Evolutionary conservation across 1,140 invertebrate genomes (phyloP).

Genomic region (Musca vetustissima): DNA sequence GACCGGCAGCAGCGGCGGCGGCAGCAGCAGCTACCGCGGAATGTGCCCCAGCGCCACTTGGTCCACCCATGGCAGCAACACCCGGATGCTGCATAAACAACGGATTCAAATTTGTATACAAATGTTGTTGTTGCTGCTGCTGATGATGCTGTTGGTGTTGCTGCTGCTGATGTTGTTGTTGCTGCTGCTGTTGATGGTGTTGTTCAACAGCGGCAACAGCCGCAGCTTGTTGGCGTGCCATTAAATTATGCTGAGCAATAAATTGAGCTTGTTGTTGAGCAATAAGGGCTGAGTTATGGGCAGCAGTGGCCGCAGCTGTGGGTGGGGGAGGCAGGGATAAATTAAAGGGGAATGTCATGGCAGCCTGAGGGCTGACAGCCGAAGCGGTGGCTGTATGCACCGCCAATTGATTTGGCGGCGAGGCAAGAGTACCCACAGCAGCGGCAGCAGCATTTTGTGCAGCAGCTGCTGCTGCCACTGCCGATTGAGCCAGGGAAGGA

Average conservation of each 20-base stretch:
- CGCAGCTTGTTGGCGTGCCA: constrained; percentile 49
- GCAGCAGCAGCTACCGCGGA: constrained; percentile 35
- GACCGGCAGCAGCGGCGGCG: constrained; percentile 32
- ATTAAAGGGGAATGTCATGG: constrained; percentile 40
- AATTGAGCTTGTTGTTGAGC: constrained; percentile 54
- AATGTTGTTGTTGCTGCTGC: too few species aligned
- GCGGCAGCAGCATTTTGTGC: constrained; percentile 30
- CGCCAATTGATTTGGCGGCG: constrained; percentile 28
- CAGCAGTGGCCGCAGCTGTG: constrained; percentile 28
- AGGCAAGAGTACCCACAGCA: constrained; percentile 27
- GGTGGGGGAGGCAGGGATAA: constrained; percentile 35
- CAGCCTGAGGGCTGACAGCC: constrained; percentile 24
- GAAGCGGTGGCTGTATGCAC: constrained; percentile 27
- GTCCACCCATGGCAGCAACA: constrained; percentile 19
- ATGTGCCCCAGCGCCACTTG: too few species aligned
- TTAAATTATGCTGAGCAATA: constrained; percentile 52
- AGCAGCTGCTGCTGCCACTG: constrained; percentile 8
- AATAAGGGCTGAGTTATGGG: constrained; percentile 41
- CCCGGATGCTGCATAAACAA: constrained; percentile 43
- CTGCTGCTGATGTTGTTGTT: constrained; percentile 44
- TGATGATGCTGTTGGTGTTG: constrained; percentile 40
- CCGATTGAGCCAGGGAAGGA: constrained; percentile 9
- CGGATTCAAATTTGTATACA: constrained; percentile 46
- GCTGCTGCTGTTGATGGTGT: constrained; percentile 45
- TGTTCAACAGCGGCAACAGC: constrained; percentile 47